These are phyloP conservation scores for Stenoptilia bipunctidactyla DNA, from an alignment of 2,888 invertebrate species.

Conservation along the genomic window DNA sequence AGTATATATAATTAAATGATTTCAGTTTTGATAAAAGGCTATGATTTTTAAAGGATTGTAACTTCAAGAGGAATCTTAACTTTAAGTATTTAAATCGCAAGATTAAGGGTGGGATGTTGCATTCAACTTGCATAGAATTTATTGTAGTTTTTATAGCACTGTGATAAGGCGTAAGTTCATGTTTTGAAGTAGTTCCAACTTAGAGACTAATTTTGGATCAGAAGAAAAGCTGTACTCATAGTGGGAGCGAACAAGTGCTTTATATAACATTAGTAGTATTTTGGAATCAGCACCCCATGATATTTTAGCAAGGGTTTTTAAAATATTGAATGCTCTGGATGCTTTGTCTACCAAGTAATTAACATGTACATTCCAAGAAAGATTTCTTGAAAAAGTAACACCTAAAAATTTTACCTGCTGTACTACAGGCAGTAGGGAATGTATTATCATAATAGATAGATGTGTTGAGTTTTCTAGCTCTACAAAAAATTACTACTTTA, in stretches of 20 bases:
- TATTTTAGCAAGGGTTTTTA: conserved; percentile 1
- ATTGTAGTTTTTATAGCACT: too few species aligned
- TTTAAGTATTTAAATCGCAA: too few species aligned
- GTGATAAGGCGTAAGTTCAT: too few species aligned
- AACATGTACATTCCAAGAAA: conserved; percentile 4
- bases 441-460: background rate
- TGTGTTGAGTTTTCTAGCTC: background rate
- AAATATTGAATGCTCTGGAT: conserved; percentile 1
- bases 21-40: too few species aligned
- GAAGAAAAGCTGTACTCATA: conserved; percentile 5
- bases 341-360: background rate
- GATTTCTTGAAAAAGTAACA: conserved; percentile 6
- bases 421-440: background rate
- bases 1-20: too few species aligned
- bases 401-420: conserved; percentile 6
- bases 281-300: conserved; percentile 7
- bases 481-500: conserved; percentile 5
- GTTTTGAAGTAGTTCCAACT: too few species aligned
- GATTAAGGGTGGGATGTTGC: too few species aligned
- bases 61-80: too few species aligned
- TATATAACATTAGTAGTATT: conserved; percentile 4
- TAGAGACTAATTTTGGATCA: conserved; percentile 5
- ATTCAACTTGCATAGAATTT: too few species aligned
- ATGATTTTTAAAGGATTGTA: too few species aligned
- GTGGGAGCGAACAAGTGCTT: conserved; percentile 1